phyloP scores from a whole-genome alignment of 2,797 vertebrate genomes.

The Antennarius maculatus region DNA sequence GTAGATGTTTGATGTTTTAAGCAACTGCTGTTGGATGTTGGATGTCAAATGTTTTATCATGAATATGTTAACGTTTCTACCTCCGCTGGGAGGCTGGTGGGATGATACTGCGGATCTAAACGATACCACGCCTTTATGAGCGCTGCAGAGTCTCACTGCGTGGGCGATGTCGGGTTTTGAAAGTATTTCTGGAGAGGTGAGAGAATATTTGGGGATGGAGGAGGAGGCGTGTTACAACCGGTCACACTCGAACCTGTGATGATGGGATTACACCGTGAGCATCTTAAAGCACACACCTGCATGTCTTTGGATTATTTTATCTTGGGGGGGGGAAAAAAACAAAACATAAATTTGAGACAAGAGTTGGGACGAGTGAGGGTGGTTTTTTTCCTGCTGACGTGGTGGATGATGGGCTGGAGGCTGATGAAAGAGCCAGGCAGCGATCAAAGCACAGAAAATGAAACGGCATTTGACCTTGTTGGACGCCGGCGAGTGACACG shows the following conservation, averaged over 20 bases:
- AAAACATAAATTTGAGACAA: not conserved
- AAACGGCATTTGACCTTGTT: conserved; percentile 77
- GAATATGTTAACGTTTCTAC: too few relatives aligned
- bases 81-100: too few relatives aligned
- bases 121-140: too few relatives aligned
- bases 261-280: not conserved
- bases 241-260: not conserved
- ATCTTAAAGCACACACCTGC: conserved; percentile 1
- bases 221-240: not conserved
- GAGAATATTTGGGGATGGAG: not conserved
- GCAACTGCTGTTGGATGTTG: too few relatives aligned
- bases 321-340: conserved; percentile 7
- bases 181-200: not conserved
- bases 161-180: too few relatives aligned
- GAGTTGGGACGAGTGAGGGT: conserved; percentile 6
- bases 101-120: too few relatives aligned
- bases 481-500: conserved; percentile 47
- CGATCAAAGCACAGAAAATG: conserved; percentile 76
- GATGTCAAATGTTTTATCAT: too few relatives aligned
- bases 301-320: conserved; percentile 1
- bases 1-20: too few relatives aligned
- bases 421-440: conserved; percentile 64
- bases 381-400: conserved; percentile 22
- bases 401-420: conserved; percentile 17
- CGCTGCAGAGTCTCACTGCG: too few relatives aligned